Percentiles rank a stretch among this genome's conserved stretches.
These are phyloP conservation scores for Lagorchestes hirsutus DNA, from an alignment of 2,797 vertebrate species.

Conservation along the genomic window DNA sequence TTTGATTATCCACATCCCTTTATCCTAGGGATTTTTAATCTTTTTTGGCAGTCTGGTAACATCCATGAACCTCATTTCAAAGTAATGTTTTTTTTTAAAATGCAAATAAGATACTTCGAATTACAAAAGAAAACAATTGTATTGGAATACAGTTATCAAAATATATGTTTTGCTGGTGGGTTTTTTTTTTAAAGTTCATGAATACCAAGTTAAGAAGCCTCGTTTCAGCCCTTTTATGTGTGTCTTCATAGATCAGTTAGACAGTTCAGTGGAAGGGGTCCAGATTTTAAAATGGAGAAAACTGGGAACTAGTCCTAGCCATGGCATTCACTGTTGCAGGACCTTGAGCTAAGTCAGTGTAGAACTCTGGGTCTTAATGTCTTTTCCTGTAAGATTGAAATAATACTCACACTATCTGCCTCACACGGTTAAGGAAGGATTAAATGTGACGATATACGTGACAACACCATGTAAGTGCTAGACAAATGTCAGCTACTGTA, in stretches of 20 bases:
- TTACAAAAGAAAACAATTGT: neutral
- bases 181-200: neutral
- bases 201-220: neutral
- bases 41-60: neutral
- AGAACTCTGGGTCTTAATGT: neutral
- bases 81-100: neutral
- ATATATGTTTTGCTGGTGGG: neutral
- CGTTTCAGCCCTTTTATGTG: neutral
- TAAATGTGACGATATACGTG: neutral
- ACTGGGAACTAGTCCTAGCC: neutral
- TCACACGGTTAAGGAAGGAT: neutral
- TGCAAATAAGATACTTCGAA: neutral
- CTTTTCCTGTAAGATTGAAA: neutral
- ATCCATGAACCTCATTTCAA: neutral
- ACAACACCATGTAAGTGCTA: neutral
- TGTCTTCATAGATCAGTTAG: neutral
- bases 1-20: neutral
- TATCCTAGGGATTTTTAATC: neutral
- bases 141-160: neutral
- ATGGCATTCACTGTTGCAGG: neutral
- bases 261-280: neutral
- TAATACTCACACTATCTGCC: neutral
- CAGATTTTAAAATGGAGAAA: neutral
- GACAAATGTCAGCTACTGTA: constrained; percentile 1
- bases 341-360: neutral